Base-by-base conservation (phyloP, 2,113 vertebrate species). In the Callithrix jacchus region DNA sequence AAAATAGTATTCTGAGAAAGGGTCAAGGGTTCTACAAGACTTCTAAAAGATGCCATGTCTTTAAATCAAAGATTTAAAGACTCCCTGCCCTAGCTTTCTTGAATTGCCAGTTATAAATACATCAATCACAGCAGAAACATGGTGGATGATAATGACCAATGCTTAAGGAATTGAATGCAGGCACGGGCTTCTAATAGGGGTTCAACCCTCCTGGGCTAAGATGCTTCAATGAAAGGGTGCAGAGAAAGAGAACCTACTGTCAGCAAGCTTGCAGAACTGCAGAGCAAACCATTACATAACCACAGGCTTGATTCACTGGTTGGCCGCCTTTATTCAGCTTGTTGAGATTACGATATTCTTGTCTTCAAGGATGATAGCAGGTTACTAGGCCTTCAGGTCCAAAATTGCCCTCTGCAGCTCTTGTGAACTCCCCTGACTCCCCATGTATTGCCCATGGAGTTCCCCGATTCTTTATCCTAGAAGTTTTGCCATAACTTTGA, bases 191-290 rank as follows among this genome's bases (percentile, higher is more conserved):
- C 81, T 27, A 70, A 93, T 58, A 88, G 61, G 71, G 68, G 70
- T 47, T 95, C 88, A 89, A 5, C 61, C 23, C 49, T 74, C 7
- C 54, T 68, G 35, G 30, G 54, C 86, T 84, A 76, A 94, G 97
- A 96, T 76, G 87, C 61, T 68, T 97, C 92, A 91, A 82, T 92
- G 89, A 79, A 94, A 92, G 49, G 47, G 21, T 4, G 52, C 77
- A 81, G 66, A 87, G 82, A 96, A 52, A 77, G 84, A 73, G 79
- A 95, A 35, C 66, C 91, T 58, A 5, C 47, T 54, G 93, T 96
- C 82, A 98, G 96, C 95, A 95, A 96, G 71, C 40, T 82, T 74
- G 77, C n/a, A 25, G 89, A 96, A 90, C 87, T 92, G 93, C 95
- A 96, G 42, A 9, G 86, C 7, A 18, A 86, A 94, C 88, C 21